A percentile compares a stretch with the other conserved stretches of the same genome.
Conservation (phyloP, 2,113 vertebrate species). For the Nannospalax galili region DNA sequence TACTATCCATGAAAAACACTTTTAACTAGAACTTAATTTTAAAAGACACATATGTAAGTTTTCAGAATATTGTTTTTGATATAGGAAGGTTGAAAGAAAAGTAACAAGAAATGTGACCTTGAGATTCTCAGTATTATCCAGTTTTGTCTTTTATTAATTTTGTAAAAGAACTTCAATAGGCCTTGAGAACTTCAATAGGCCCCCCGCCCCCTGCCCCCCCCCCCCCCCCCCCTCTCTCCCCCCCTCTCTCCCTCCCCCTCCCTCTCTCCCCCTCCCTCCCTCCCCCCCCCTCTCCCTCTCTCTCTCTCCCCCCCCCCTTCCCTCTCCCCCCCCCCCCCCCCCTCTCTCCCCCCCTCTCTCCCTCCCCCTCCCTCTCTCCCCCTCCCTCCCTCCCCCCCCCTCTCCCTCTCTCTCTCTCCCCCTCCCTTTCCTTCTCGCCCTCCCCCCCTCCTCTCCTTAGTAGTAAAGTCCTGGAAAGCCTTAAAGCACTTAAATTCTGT, state of each 20-base stretch:
- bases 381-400: not conserved
- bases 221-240: not conserved
- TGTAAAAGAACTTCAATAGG: not conserved
- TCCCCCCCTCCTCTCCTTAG: not conserved
- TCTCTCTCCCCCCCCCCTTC: not conserved
- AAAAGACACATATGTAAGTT: not conserved
- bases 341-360: not conserved
- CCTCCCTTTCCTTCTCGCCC: not conserved
- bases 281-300: not conserved
- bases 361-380: no score
- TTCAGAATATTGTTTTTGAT: not conserved
- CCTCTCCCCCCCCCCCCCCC: not conserved
- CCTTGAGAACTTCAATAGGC: no score
- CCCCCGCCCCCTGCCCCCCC: no score
- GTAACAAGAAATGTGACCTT: not conserved
- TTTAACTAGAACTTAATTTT: not conserved
- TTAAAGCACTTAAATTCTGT: slow-evolving; percentile 63
- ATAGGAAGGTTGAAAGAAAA: not conserved
- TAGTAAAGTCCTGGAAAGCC: slow-evolving; percentile 58
- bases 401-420: not conserved
- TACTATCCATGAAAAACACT: not conserved
- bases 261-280: not conserved
- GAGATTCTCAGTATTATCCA: not conserved
- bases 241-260: no score
- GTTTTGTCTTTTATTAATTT: not conserved